phyloP scores from a whole-genome alignment of 2,113 vertebrate species.

The Junco hyemalis region DNA sequence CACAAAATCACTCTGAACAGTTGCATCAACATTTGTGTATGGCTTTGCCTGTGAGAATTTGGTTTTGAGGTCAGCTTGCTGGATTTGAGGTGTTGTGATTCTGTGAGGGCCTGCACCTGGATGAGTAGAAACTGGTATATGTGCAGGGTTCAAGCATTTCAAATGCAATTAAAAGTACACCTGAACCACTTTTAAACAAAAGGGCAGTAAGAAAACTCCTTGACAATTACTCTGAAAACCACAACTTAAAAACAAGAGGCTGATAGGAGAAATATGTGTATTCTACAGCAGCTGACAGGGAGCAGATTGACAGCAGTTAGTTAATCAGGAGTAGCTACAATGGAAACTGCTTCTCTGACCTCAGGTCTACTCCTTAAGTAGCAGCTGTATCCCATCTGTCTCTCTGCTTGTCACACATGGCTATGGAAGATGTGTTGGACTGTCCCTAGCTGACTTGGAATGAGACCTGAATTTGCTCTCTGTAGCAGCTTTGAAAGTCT shows the following conservation, averaged over 20 bases:
- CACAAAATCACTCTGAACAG: not conserved
- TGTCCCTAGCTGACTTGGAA: not conserved
- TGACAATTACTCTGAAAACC: not conserved
- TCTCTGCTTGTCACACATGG: not conserved
- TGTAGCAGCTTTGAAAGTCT: not conserved
- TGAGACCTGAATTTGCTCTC: not conserved
- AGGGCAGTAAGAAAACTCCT: not conserved
- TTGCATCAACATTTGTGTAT: not conserved
- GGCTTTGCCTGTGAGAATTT: not conserved
- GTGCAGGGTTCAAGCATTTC: not conserved
- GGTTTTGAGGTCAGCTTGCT: not conserved
- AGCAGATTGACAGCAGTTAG: not conserved
- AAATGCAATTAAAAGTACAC: not conserved
- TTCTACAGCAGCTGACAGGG: not conserved
- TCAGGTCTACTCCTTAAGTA: not conserved
- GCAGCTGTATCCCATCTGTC: not conserved
- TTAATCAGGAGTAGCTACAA: not conserved
- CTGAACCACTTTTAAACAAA: not conserved
- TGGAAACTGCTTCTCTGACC: not conserved
- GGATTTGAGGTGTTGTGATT: not conserved
- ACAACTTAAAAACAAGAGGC: not conserved
- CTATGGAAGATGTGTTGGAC: not conserved
- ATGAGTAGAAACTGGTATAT: not conserved
- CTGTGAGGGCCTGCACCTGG: accelerated
- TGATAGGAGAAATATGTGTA: not conserved